Conservation (phyloP, 2,113 vertebrate genomes). For the Notechis scutatus region DNA sequence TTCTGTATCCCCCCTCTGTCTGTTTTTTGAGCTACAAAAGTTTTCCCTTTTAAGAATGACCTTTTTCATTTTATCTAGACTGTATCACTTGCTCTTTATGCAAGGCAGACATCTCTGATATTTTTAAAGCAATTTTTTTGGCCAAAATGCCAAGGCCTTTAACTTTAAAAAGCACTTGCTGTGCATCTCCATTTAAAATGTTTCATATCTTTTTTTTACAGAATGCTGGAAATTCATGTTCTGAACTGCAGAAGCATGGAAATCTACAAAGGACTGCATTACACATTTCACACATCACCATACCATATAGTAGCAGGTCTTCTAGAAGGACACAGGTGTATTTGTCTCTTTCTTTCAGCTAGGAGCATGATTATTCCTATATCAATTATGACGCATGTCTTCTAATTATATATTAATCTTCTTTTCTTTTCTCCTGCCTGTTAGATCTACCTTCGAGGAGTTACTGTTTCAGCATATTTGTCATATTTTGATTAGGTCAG, state of each 20-base stretch:
- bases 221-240: not conserved
- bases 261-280: not conserved
- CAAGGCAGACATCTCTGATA: not conserved
- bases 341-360: not conserved
- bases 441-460: not conserved
- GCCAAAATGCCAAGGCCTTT: not conserved
- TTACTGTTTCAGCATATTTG: not conserved
- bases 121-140: not conserved
- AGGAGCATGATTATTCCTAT: not conserved
- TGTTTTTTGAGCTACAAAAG: not conserved
- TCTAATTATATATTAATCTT: not conserved
- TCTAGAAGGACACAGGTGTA: not conserved
- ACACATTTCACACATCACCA: not conserved
- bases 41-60: not conserved
- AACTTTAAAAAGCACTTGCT: conserved; percentile 7
- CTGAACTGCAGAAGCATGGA: not conserved
- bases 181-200: not conserved
- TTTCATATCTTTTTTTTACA: not conserved
- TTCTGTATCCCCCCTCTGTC: not conserved
- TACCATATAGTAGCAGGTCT: not conserved
- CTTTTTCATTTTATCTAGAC: conserved; percentile 13
- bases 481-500: not conserved
- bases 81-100: not conserved
- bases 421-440: not conserved
- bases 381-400: not conserved